Conservation (phyloP, 2,113 vertebrate species). For the Hypocryptadius cinnamomeus region DNA sequence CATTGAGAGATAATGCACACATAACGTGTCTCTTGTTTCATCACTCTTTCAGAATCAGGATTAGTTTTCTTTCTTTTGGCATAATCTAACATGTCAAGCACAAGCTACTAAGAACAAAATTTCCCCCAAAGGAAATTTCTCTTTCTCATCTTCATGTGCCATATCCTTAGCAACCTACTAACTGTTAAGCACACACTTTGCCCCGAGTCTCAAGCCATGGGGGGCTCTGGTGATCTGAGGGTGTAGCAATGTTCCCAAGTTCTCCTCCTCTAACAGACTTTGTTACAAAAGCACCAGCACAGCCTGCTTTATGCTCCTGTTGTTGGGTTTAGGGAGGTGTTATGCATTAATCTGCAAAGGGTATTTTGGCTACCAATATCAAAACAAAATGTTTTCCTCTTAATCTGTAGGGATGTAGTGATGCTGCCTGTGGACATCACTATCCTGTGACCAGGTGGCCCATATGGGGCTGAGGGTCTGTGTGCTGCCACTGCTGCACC, state of each 20-base stretch:
- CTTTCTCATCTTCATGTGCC: neutral
- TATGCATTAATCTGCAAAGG: neutral
- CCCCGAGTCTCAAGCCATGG: neutral
- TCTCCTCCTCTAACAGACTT: neutral
- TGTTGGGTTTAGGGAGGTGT: neutral
- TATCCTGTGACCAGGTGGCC: neutral
- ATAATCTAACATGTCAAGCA: constrained; percentile 2
- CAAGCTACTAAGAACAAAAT: neutral
- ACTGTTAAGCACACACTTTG: neutral
- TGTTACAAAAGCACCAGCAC: neutral
- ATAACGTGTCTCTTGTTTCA: neutral
- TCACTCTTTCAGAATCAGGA: neutral
- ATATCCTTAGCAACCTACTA: neutral
- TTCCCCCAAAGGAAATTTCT: neutral
- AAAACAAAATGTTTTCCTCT: neutral
- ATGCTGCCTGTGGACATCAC: neutral
- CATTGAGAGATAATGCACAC: neutral
- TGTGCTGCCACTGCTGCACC: neutral
- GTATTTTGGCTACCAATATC: neutral
- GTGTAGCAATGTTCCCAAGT: neutral
- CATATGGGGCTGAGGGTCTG: neutral
- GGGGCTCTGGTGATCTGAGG: neutral
- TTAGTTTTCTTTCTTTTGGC: constrained; percentile 5
- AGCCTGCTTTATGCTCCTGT: neutral
- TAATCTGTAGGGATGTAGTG: neutral